Percentiles rank a stretch among this genome's conserved stretches.
Conservation (phyloP, 2,888 invertebrate species). For the Leptogaster cylindrica region DNA sequence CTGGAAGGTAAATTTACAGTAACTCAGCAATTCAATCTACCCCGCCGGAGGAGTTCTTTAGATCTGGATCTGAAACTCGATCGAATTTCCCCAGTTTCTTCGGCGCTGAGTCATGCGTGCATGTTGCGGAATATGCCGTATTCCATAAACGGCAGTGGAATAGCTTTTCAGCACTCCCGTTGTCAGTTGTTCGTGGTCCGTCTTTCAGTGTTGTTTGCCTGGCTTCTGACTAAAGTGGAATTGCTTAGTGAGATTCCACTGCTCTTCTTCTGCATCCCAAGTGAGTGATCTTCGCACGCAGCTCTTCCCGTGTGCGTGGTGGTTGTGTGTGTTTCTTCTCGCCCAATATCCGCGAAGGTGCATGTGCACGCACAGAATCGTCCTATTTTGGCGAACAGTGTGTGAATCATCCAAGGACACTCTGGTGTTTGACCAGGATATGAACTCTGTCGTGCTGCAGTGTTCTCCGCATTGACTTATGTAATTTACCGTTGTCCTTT, state of each 20-base stretch:
- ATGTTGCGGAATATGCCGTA: conserved; percentile 6
- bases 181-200: conserved; percentile 51
- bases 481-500: conserved; percentile 5
- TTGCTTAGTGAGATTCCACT: conserved; percentile 5
- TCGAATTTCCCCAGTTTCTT: conserved; percentile 10
- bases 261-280: neutral
- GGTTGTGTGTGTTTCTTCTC: neutral
- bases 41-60: neutral
- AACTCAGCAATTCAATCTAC: neutral
- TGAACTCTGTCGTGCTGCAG: conserved; percentile 14
- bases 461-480: conserved; percentile 29
- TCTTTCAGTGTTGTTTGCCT: conserved; percentile 50
- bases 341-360: conserved; percentile 10
- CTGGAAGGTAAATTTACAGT: neutral
- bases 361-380: neutral
- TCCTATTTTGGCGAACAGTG: neutral
- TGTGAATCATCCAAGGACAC: conserved; percentile 43
- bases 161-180: conserved; percentile 20
- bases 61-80: neutral
- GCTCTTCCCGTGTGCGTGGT: neutral
- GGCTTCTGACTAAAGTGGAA: neutral
- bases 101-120: conserved; percentile 15
- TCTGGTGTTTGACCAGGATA: conserved; percentile 56
- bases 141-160: conserved; percentile 20
- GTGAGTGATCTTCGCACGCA: conserved; percentile 24